Base-by-base conservation (phyloP, 2,888 invertebrate species). In the Hylaea fasciaria region DNA sequence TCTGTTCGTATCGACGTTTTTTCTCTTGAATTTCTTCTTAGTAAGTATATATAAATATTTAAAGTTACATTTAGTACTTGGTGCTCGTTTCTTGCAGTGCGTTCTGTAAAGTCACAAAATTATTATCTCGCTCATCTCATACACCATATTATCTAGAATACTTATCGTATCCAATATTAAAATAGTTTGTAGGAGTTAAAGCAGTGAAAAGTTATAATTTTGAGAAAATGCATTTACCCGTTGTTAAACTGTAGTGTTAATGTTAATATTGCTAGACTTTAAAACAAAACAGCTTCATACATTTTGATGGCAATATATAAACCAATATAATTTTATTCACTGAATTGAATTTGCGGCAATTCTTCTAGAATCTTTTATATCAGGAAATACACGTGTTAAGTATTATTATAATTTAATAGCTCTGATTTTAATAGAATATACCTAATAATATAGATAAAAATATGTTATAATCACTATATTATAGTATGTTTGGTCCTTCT, bases 221-320 rank as follows among this genome's bases (percentile, higher is more conserved):
- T 88, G 83, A 83, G 85, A 88, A 82, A 78, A 76, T 83, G 83
- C 84, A 88, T 90, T 91, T 89, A 89, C 84, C 82, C 76, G 77
- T 78, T 87, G 83, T 86, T 85, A 78, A 72, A 71, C 53, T 75
- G 72, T 81, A 80, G 76, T 77, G 72, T 81, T 77, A 77, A 70
- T 76, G 79, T 82, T 81, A 78, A 69, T 77, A 71, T 75, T 76
- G 76, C 74, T 66, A 74, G 70, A 57, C 59, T 70, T n/a, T 65
- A 62, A 70, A 73, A 70, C 46, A 45, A 57, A 53, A 67, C 68
- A 64, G 79, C 78, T 80, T 81, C 46, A 61, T 63, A 73, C 73
- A 64, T 51, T 28, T 47, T 39, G 22, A 28, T 12, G 54, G 22
- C 45, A 29, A 45, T 22, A 32, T 43, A 16, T 17, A 17, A 17